Conservation (phyloP, 35 echinoderm and acorn worm genomes). For the Nesometra sesokonis region DNA sequence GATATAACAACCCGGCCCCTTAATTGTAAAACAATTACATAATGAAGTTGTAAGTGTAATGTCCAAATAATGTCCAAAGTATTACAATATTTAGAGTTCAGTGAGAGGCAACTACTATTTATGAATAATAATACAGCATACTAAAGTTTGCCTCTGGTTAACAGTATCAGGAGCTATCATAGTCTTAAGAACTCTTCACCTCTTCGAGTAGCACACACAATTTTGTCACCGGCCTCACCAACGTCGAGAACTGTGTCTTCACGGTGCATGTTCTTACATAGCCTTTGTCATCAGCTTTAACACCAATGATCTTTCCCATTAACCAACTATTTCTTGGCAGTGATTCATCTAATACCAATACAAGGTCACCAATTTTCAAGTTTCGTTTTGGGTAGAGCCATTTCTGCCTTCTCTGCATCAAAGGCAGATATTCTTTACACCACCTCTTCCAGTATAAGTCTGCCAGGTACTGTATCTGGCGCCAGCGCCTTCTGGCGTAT, state of each 20-base stretch:
- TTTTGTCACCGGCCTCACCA: neutral
- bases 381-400: slow-evolving; percentile 5
- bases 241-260: neutral
- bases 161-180: too few relatives aligned
- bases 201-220: neutral
- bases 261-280: slow-evolving; percentile 5
- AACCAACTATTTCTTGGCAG: slow-evolving; percentile 29
- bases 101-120: too few relatives aligned
- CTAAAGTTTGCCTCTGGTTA: too few relatives aligned
- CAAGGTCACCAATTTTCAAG: slow-evolving; percentile 16
- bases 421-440: slow-evolving; percentile 16
- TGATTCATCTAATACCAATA: slow-evolving; percentile 4
- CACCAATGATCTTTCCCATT: neutral
- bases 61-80: too few relatives aligned
- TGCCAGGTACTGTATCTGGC: neutral
- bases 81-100: too few relatives aligned
- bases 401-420: slow-evolving; percentile 23
- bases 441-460: slow-evolving; percentile 23
- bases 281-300: neutral
- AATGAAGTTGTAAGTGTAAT: too few relatives aligned
- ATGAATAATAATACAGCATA: too few relatives aligned
- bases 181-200: too few relatives aligned
- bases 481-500: neutral
- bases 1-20: too few relatives aligned
- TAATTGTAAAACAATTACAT: too few relatives aligned